Conservation (phyloP, 1,140 invertebrate species). For the Argopecten irradians region DNA sequence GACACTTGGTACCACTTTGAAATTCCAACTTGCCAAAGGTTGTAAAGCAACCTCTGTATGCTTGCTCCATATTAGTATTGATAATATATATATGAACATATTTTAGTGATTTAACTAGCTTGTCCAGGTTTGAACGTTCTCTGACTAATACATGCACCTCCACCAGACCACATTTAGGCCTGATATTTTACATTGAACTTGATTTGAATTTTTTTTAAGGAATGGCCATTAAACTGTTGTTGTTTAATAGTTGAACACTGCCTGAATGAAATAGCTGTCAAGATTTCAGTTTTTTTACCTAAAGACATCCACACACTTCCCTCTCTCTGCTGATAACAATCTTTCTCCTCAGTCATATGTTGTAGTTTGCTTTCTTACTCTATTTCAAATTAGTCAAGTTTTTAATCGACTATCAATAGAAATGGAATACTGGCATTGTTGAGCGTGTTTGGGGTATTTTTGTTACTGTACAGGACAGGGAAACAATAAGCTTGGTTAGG, state of each 20-base stretch:
- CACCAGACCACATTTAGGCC: no score
- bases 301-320: not conserved
- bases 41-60: no score
- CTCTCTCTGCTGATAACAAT: not conserved
- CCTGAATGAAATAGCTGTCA: not conserved
- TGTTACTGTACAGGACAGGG: not conserved
- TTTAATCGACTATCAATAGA: not conserved
- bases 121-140: no score
- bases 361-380: not conserved
- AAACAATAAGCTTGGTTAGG: not conserved
- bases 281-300: not conserved
- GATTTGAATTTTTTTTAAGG: not conserved
- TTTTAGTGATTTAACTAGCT: no score
- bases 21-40: no score
- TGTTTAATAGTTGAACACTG: not conserved
- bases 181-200: no score
- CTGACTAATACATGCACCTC: no score
- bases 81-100: no score
- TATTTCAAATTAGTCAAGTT: slow-evolving; percentile 3
- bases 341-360: not conserved
- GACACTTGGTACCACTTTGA: no score
- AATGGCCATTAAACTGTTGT: not conserved
- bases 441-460: not conserved
- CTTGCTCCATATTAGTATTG: no score
- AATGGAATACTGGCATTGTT: not conserved